Percentiles rank a stretch among this genome's conserved stretches.
These are phyloP conservation scores for Iguana delicatissima DNA, from an alignment of 2,797 vertebrate genomes.

Conservation along the genomic window DNA sequence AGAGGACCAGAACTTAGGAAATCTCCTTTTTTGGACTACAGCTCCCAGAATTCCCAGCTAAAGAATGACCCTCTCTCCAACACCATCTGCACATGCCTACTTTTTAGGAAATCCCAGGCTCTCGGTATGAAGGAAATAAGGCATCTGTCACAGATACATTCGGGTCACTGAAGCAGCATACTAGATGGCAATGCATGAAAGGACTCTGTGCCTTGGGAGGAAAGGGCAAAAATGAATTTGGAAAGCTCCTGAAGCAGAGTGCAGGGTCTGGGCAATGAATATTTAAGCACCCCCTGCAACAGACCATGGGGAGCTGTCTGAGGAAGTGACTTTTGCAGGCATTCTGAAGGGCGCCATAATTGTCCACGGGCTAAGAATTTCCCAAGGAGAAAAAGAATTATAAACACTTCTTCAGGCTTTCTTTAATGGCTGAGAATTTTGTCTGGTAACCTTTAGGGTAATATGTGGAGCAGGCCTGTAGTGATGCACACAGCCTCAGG, in stretches of 20 bases:
- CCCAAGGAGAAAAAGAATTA: not conserved
- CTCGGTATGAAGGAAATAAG: not conserved
- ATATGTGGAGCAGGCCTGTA: not conserved
- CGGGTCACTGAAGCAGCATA: conserved; percentile 44
- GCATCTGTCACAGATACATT: conserved; percentile 6
- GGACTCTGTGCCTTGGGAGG: conserved; percentile 13
- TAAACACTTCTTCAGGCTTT: not conserved
- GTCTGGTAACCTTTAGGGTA: not conserved
- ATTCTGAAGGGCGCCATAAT: conserved; percentile 33
- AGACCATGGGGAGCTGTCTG: conserved; percentile 27
- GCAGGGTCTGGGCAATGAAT: not conserved
- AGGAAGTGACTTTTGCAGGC: conserved; percentile 16
- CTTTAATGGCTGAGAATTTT: not conserved
- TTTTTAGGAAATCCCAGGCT: not conserved
- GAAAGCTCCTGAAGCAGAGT: not conserved
- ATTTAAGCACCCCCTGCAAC: conserved; percentile 14
- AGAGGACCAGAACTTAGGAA: not conserved
- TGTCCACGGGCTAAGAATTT: not conserved
- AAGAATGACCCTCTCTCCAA: not conserved
- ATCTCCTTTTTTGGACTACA: no score
- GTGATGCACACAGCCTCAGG: no score
- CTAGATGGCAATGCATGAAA: conserved; percentile 30
- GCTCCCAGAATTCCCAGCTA: not conserved
- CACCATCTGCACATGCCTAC: conserved; percentile 7
- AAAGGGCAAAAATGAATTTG: conserved; percentile 39